phyloP scores from a whole-genome alignment of 2,888 invertebrate species.

The Pantelozetes paolii region DNA sequence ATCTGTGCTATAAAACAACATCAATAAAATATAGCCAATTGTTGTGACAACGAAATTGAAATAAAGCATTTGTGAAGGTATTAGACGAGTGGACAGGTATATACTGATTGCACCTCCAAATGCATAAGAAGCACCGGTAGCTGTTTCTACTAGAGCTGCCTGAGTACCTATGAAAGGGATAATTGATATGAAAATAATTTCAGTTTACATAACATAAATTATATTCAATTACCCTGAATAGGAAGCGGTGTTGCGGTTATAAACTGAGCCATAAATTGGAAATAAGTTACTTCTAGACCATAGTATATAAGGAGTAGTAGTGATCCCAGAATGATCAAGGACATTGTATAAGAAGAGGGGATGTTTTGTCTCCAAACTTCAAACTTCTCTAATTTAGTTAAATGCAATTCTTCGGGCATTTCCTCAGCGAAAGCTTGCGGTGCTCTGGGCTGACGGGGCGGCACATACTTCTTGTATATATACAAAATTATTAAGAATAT shows the following conservation, averaged over 20 bases:
- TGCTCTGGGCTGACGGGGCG: slow-evolving; percentile 30
- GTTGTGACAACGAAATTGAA: slow-evolving; percentile 36
- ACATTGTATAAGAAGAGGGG: slow-evolving; percentile 37
- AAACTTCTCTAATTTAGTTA: slow-evolving; percentile 32
- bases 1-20: background rate
- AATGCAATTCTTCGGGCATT: slow-evolving; percentile 38
- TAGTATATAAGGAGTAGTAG: slow-evolving; percentile 26
- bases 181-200: background rate
- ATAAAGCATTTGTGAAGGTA: slow-evolving; percentile 38
- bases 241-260: slow-evolving; percentile 36
- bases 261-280: slow-evolving; percentile 41
- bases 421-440: slow-evolving; percentile 35
- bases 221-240: slow-evolving; percentile 13
- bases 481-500: slow-evolving; percentile 18
- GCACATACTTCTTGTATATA: slow-evolving; percentile 36
- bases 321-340: slow-evolving; percentile 21
- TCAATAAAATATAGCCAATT: slow-evolving; percentile 33
- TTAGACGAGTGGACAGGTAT: slow-evolving; percentile 10
- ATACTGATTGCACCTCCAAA: slow-evolving; percentile 35
- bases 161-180: background rate
- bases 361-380: slow-evolving; percentile 32
- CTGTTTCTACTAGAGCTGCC: slow-evolving; percentile 35
- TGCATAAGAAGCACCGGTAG: slow-evolving; percentile 35
- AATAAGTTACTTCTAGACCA: slow-evolving; percentile 40
- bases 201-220: background rate